Base-by-base conservation (phyloP, 2,888 invertebrate species). In the Bedellia somnulentella region DNA sequence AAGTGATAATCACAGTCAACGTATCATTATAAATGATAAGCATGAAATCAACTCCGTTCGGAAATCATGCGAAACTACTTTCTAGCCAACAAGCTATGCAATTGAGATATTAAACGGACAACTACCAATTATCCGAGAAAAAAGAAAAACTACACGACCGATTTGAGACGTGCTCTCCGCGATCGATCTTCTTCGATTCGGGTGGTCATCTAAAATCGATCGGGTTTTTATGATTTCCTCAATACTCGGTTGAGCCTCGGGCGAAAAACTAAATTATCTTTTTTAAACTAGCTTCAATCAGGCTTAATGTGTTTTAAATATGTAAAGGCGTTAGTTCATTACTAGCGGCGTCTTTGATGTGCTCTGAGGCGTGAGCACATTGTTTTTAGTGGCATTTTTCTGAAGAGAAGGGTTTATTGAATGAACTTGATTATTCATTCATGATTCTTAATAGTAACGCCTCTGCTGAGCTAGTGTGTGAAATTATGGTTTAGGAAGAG, bases 291-390 rank as follows among this genome's bases (percentile, higher is more conserved):
- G 55, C 48, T 36, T 41, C 58, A 51, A 55, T 59, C 48, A 47
- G 35, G 41, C 34, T 44, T 60, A 57, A 59, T 59, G 57, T 49
- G 39, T 58, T 60, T 59, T 55, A 53, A 56, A 59, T 54, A 56
- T 51, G 50, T 37, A 37, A 41, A 44, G 46, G 45, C 45, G 49
- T 46, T 43, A 39, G 41, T 41, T 40, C 41, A 45, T 47, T 41
- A 43, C 31, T n/a, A 14, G 49, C 55, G 57, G 54, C 41, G n/a
- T 24, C 45, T 58, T 58, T 57, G 49, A 54, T 46, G 39, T 32
- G 31, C 9, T 30, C 12, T 11, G 28, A n/a, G 28, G 5, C 13
- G 24, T 9, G 14, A 8, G 14, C 5, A 13, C 31, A 38, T 41
- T 39, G 41, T 41, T 41, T 37, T 41, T 29, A 10, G 21, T 14